A percentile compares a stretch with the other conserved stretches of the same genome.
These are phyloP conservation scores for Sigmodon hispidus DNA, from an alignment of 2,113 vertebrate species.

Conservation along the genomic window DNA sequence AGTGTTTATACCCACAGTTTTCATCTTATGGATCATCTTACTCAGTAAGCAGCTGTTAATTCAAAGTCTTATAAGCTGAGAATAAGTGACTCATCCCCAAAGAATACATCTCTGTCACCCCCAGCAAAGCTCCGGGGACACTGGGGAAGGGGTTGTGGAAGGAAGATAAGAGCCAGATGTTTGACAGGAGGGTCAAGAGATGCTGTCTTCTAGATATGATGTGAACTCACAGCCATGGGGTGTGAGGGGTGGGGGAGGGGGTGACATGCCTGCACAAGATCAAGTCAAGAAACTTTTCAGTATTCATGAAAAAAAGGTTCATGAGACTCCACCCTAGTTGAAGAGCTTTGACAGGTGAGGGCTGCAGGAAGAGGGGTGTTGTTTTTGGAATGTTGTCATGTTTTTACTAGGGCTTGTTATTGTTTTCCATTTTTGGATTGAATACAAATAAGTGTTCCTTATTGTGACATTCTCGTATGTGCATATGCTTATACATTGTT, in stretches of 20 bases:
- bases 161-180: background rate
- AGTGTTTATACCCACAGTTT: background rate
- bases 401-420: background rate
- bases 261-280: too few relatives aligned
- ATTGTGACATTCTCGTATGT: background rate
- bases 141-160: background rate
- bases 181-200: background rate
- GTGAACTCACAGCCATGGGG: background rate
- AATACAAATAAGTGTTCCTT: background rate
- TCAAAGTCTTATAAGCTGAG: background rate
- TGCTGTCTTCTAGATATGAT: background rate
- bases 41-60: background rate
- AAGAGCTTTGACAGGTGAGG: background rate
- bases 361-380: background rate
- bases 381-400: background rate
- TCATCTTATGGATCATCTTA: background rate
- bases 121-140: background rate
- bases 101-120: background rate
- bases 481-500: background rate
- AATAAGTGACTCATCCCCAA: background rate
- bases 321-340: background rate
- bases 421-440: background rate
- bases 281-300: too few relatives aligned
- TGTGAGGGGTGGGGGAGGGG: too few relatives aligned
- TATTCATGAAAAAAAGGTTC: background rate